These are phyloP conservation scores for Eufriesea mexicana DNA, from an alignment of 1,140 invertebrate species.

Conservation along the genomic window DNA sequence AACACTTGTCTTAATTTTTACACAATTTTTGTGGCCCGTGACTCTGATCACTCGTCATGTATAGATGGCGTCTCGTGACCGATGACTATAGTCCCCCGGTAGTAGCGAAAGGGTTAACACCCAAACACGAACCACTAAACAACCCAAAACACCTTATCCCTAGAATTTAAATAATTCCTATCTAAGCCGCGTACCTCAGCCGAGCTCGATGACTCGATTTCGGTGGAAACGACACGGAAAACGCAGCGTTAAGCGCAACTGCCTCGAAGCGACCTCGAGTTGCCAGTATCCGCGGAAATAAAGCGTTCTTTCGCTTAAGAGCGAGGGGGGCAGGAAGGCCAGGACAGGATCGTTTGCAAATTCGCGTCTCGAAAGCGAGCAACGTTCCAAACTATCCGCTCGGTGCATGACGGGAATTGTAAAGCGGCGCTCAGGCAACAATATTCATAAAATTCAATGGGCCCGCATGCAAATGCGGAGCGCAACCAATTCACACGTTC, in stretches of 20 bases:
- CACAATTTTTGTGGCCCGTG: no score
- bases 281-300: not conserved
- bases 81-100: no score
- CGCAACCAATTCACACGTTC: constrained; percentile 35
- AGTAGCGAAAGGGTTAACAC: no score
- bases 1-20: no score
- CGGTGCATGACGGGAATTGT: constrained; percentile 21
- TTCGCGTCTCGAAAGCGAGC: constrained; percentile 20
- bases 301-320: not conserved
- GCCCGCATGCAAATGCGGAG: not conserved
- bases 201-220: not conserved
- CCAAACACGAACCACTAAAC: no score
- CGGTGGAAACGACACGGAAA: not conserved
- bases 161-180: no score
- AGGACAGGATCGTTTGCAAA: constrained; percentile 15
- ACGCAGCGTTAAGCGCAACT: not conserved
- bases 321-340: no score
- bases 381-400: not conserved
- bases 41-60: no score
- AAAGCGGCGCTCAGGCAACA: constrained; percentile 28
- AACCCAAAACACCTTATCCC: no score
- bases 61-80: no score
- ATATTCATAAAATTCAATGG: constrained; percentile 49
- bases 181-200: no score
- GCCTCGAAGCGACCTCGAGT: not conserved